A percentile compares a stretch with the other conserved stretches of the same genome.
Evolutionary conservation across 2,888 invertebrate species (phyloP).

Genomic region (Eledone cirrhosa): DNA sequence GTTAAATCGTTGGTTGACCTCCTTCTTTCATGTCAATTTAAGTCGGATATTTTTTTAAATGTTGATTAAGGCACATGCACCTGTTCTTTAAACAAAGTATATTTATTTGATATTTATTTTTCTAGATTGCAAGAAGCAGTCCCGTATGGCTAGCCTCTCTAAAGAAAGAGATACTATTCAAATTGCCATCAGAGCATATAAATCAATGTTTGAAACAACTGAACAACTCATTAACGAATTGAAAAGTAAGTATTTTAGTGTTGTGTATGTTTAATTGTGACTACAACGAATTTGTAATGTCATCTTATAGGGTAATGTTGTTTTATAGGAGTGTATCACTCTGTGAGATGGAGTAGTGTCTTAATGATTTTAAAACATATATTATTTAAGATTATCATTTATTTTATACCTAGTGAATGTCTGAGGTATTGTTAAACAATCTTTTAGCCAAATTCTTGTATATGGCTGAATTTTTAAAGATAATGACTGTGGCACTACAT

Average conservation of each 20-base stretch:
- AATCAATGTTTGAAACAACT: slow-evolving; percentile 63
- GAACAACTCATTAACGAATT: slow-evolving; percentile 63
- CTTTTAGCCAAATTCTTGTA: too few species aligned
- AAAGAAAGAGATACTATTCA: slow-evolving; percentile 62
- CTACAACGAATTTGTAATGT: neutral
- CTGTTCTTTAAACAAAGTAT: too few species aligned
- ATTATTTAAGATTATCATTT: too few species aligned
- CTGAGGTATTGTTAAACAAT: too few species aligned
- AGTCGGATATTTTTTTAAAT: too few species aligned
- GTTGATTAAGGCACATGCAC: too few species aligned
- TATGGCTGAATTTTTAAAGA: too few species aligned
- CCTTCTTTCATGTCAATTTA: too few species aligned
- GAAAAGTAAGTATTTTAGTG: slow-evolving; percentile 52
- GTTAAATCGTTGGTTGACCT: too few species aligned
- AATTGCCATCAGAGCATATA: slow-evolving; percentile 59
- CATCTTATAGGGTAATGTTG: neutral
- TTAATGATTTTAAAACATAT: too few species aligned
- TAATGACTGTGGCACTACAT: too few species aligned
- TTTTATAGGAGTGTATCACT: neutral
- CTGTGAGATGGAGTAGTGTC: neutral
- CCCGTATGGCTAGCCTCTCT: slow-evolving; percentile 63
- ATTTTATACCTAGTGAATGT: too few species aligned
- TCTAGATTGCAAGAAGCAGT: slow-evolving; percentile 65
- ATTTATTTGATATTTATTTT: neutral
- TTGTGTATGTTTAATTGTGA: neutral